Conservation (phyloP, 1,140 invertebrate species). For the Oncopodura yosiiana region DNA sequence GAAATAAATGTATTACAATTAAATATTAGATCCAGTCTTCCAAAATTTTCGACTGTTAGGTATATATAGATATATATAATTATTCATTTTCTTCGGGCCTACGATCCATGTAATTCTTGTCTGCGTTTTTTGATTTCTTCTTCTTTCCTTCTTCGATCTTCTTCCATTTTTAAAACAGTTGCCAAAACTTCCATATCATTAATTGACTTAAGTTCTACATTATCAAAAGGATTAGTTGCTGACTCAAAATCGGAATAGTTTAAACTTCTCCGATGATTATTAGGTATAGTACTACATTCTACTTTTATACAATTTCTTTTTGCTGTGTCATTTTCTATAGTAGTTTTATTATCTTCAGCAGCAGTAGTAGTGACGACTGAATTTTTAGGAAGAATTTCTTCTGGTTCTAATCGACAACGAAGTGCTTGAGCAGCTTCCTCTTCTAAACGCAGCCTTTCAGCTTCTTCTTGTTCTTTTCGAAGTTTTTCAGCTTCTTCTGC, state of each 20-base stretch:
- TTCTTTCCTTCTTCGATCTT: too few species aligned
- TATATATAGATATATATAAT: too few species aligned
- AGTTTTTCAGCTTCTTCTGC: background rate
- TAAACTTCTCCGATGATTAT: conserved; percentile 3
- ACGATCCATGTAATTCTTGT: too few species aligned
- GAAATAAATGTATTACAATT: too few species aligned
- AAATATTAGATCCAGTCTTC: too few species aligned
- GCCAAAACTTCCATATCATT: conserved; percentile 31
- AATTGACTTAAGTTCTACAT: conserved; percentile 26
- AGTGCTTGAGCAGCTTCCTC: background rate
- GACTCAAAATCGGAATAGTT: conserved; percentile 28
- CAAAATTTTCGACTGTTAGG: too few species aligned
- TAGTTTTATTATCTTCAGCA: conserved; percentile 8
- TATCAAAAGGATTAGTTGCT: conserved; percentile 29
- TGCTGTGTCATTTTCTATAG: background rate
- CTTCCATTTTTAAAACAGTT: conserved; percentile 20
- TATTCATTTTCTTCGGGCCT: too few species aligned
- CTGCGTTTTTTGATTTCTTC: too few species aligned
- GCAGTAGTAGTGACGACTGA: background rate
- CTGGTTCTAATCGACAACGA: background rate
- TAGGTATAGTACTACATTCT: background rate
- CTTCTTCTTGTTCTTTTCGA: conserved; percentile 2
- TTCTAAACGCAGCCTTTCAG: background rate
- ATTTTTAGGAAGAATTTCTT: background rate
- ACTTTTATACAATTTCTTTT: background rate